Base-by-base conservation (phyloP, 2,113 vertebrate genomes). In the Saccopteryx leptura region DNA sequence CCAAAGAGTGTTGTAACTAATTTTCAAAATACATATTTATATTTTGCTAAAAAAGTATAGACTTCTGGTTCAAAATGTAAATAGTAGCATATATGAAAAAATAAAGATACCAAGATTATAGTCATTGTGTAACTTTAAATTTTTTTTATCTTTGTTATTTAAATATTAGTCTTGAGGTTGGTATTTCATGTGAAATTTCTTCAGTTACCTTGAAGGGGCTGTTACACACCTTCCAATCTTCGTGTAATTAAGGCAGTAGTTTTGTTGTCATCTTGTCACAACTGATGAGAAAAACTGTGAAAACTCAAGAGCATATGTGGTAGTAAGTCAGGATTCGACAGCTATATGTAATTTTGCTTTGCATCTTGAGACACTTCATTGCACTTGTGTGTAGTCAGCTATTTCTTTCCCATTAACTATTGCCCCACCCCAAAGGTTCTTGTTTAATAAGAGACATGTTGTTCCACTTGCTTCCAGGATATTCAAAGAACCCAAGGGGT, bases 211-310 rank as follows among this genome's bases (percentile, higher is more conserved):
- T 91, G 91, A 96, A 96, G 93, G 91, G 94, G 72, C 86, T 97
- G 94, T 96, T 97, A 94, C 56, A 95, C 86, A 98, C 92, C 96
- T 97, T 96, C 96, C 86, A 96, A 97, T 98, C 91, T 98, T 96
- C 71, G 4, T 94, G 93, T 97, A 97, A 98, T 98, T 97, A 97
- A 97, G 96, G 95, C 94, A 97, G 93, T 95, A 94, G 88, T 91
- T 98, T 96, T 95, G 95, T 97, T 97, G 96, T 97, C 96, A 97
- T 97, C 96, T 91, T 97, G 96, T 97, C 96, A 97, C 96, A 98
- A 96, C 96, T 96, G 94, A 83, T 56, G 89, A 97, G 94, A 93
- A 95, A 97, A 96, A 87, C 91, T 96, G 96, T 69, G 82, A 95
- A 97, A 97, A 97, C 95, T 90, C 91, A 94, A 91, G 88, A 96